Evolutionary conservation across 1,140 invertebrate species (phyloP).

Genomic region (Riptortus pedestris): DNA sequence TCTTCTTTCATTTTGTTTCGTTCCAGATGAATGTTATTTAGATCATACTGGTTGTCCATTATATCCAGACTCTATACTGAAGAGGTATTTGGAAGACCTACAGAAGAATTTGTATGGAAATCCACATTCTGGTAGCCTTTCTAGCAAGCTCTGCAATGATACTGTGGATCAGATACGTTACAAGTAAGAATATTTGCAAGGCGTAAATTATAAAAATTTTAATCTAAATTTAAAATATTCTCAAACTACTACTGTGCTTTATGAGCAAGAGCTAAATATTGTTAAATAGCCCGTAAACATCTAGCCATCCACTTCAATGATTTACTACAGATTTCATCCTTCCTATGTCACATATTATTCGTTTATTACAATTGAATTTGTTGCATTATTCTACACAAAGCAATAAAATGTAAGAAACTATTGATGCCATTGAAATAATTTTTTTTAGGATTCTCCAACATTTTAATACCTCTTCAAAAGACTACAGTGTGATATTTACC

Average conservation of each 20-base stretch:
- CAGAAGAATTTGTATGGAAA: slow-evolving; percentile 67
- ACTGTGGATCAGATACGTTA: slow-evolving; percentile 68
- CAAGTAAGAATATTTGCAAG: slow-evolving; percentile 44
- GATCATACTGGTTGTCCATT: slow-evolving; percentile 84
- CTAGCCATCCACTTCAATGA: no score
- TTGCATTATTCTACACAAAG: no score
- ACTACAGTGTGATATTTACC: slow-evolving; percentile 85
- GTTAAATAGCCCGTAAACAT: not conserved
- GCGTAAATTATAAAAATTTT: no score
- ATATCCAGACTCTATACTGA: slow-evolving; percentile 65
- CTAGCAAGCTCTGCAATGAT: slow-evolving; percentile 64
- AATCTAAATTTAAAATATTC: no score
- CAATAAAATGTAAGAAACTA: no score
- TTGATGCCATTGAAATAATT: no score
- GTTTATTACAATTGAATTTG: no score
- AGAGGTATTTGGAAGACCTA: slow-evolving; percentile 53
- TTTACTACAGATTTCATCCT: no score
- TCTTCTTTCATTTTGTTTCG: no score
- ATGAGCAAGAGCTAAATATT: not conserved
- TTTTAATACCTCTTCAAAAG: slow-evolving; percentile 68
- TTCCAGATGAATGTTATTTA: slow-evolving; percentile 69
- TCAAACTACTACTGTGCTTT: not conserved
- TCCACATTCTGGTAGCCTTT: slow-evolving; percentile 63
- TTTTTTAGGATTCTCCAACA: slow-evolving; percentile 71
- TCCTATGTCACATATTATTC: no score